phyloP scores from a whole-genome alignment of 2,113 vertebrate species.

The Scatophagus argus region DNA sequence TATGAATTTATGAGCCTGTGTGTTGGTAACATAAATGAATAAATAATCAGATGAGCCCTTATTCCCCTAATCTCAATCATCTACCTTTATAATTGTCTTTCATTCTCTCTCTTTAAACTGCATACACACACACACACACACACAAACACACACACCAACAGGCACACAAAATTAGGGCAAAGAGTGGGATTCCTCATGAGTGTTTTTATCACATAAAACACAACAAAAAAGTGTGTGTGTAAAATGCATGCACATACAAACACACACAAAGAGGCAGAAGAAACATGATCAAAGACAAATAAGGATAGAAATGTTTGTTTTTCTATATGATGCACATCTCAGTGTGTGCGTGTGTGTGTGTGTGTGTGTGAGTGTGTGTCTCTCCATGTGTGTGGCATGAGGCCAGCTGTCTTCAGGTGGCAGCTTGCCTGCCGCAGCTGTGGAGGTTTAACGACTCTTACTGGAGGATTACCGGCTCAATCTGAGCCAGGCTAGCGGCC shows the following conservation, averaged over 20 bases:
- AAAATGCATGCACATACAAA: conserved; percentile 13
- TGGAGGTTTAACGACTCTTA: conserved; percentile 71
- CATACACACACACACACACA: background rate
- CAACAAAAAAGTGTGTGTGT: background rate
- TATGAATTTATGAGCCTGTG: conserved; percentile 23
- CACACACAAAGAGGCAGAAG: background rate
- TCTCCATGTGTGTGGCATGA: conserved; percentile 35
- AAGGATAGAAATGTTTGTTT: conserved; percentile 34
- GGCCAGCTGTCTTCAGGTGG: conserved; percentile 68
- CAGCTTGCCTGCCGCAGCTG: conserved; percentile 75
- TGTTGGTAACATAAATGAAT: conserved; percentile 40
- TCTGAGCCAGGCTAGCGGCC: conserved; percentile 50
- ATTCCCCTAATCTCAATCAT: conserved; percentile 16
- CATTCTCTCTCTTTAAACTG: background rate
- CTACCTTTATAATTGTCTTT: conserved; percentile 19
- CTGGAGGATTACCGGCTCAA: conserved; percentile 69
- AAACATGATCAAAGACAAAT: background rate
- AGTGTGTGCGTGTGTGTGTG: conserved; percentile 16
- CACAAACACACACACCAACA: background rate
- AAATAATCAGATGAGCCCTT: conserved; percentile 41
- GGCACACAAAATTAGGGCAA: background rate
- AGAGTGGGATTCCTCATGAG: background rate
- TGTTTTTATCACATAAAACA: conserved; percentile 20
- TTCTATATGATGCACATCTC: conserved; percentile 26
- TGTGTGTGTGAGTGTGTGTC: conserved; percentile 9